phyloP scores from a whole-genome alignment of 2,797 vertebrate genomes.

The Enteromius mattozi region DNA sequence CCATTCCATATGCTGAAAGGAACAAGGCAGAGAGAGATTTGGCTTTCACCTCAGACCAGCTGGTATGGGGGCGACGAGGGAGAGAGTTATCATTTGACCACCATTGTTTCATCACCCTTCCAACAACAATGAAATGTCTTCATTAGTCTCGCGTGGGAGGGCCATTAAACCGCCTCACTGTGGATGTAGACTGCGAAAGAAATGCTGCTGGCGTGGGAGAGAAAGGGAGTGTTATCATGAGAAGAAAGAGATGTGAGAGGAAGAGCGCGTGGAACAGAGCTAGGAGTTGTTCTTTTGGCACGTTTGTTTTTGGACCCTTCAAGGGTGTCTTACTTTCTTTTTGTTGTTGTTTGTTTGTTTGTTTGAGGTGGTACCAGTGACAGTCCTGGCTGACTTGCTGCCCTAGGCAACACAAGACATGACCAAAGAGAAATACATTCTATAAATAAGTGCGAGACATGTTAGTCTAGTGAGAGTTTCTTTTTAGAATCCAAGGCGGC shows the following conservation, averaged over 20 bases:
- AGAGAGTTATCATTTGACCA: constrained; percentile 71
- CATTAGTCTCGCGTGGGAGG: constrained; percentile 77
- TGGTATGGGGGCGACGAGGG: constrained; percentile 76
- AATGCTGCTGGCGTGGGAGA: constrained; percentile 58
- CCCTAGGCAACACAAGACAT: constrained; percentile 7
- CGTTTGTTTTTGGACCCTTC: constrained; percentile 63
- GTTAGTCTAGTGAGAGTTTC: constrained; percentile 1
- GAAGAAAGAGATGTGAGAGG: constrained; percentile 26
- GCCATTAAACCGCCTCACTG: constrained; percentile 64
- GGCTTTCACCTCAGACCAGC: constrained; percentile 82
- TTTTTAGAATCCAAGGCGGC: not conserved
- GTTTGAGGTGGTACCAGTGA: constrained; percentile 18
- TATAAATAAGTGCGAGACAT: not conserved
- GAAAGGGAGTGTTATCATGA: constrained; percentile 57
- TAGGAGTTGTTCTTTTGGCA: constrained; percentile 79
- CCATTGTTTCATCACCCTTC: constrained; percentile 74
- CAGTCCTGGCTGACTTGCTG: constrained; percentile 6
- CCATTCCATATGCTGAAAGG: constrained; percentile 56
- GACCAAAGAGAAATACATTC: constrained; percentile 19
- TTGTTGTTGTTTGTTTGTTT: not conserved
- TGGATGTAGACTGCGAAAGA: constrained; percentile 64
- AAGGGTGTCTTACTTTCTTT: not conserved
- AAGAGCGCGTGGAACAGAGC: constrained; percentile 48
- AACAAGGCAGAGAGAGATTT: constrained; percentile 63
- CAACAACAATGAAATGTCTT: constrained; percentile 78